Evolutionary conservation across 2,797 vertebrate genomes (phyloP), one percentile per base, ranked within the genome.

Genomic region (Sebastes alutus): DNA sequence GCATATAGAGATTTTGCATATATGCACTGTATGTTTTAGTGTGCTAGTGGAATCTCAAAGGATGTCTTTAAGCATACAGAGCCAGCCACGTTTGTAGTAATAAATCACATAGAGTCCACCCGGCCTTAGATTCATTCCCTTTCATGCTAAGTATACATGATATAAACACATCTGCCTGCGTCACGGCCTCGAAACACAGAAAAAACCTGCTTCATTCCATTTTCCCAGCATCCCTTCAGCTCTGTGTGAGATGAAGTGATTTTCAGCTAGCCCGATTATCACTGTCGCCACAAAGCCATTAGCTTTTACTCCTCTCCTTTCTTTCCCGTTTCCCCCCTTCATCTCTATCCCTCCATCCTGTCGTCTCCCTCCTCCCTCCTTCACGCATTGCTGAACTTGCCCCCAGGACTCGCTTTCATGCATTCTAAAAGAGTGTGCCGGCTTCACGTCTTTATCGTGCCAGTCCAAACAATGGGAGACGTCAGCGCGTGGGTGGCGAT

Each of bases 381-480:
- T 94, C 92, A 93, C 85, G 90, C 92, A 91, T 92, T 87, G 87
- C 66, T 90, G 90, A 90, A 88, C 88, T 83, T 88, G 81, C 88
- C 92, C 92, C 81, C 77, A 58, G 92, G 91, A 93, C 82, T 87
- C 12, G 73, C 92, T 90, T 87, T 92, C 87, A 87, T 93, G 88
- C 92, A 93, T 93, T 91, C 88, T 89, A 91, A 94, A 88, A 49
- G 46, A 49, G 90, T 89, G 87, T 7, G 85, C 68, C 20, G 54
- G 85, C 88, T 82, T 64, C 77, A 30, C 33, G 62, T 88, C 87
- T 84, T 90, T 86, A 86, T 85, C 75, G 27, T 60, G 79, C 83
- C 76, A 56, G 82, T 84, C 81, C 88, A 77, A 88, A 89, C 88
- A 90, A 91, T 72, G 66, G 84, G 69, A 69, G 84, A 87, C 66